These are phyloP conservation scores for Drosophila sordidapex DNA, from an alignment of 2,888 invertebrate species.

Conservation along the genomic window DNA sequence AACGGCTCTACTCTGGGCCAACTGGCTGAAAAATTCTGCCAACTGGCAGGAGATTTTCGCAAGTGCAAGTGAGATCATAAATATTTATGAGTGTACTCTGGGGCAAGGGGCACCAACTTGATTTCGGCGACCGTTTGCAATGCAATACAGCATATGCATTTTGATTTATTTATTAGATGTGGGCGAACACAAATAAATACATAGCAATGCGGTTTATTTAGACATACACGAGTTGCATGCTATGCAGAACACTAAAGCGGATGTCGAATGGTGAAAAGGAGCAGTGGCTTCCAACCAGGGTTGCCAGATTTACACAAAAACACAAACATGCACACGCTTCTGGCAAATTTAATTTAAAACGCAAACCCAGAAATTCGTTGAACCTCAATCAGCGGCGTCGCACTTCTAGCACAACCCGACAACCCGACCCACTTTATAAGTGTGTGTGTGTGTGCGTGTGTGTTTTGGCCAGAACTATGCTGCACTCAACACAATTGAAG, in stretches of 20 bases:
- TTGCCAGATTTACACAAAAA: constrained; percentile 14
- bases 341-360: constrained; percentile 75
- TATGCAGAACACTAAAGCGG: neutral
- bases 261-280: constrained; percentile 5
- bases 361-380: constrained; percentile 54
- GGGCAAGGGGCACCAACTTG: neutral
- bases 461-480: constrained; percentile 43
- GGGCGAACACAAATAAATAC: constrained; percentile 39
- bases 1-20: constrained; percentile 12
- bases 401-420: constrained; percentile 7
- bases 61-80: constrained; percentile 38
- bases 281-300: neutral
- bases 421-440: constrained; percentile 1
- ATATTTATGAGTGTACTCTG: constrained; percentile 50
- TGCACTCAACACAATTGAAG: constrained; percentile 30
- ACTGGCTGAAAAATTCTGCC: constrained; percentile 6
- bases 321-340: constrained; percentile 36
- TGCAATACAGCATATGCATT: constrained; percentile 39
- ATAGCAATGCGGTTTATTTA: constrained; percentile 54
- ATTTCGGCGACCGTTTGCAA: constrained; percentile 5
- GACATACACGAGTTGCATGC: constrained; percentile 25
- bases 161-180: constrained; percentile 66
- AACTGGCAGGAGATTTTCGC: constrained; percentile 18
- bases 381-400: constrained; percentile 65
- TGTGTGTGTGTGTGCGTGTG: constrained; percentile 15